Evolutionary conservation across 2,113 vertebrate species (phyloP), one percentile per base, ranked within the genome.

Genomic region (Oceanites oceanicus): DNA sequence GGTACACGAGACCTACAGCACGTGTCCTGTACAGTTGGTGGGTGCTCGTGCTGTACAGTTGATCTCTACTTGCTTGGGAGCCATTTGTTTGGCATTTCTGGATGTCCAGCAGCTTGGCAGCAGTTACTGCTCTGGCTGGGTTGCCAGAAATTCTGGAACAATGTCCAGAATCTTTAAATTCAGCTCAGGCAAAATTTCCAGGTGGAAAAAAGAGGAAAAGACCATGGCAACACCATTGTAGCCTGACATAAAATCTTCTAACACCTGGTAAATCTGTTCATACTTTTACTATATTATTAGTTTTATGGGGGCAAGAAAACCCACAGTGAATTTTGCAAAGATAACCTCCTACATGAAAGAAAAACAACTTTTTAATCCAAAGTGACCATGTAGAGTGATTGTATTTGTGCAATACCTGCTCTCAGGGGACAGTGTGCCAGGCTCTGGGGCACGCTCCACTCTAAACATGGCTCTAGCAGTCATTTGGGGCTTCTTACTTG

Each of bases 81-180:
- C 36, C 18, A 9, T 56, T 71, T 82, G 27, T 66, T 63, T 88
- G 84, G 63, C 73, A 36, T 86, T 91, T 87, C 65, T 81, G 26
- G 65, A 34, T 52, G 47, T 17, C 50, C 61, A 13, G 78, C 72
- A 55, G 72, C 49, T 85, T 94, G 72, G 68, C 49, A 77, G 63
- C 11, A 30, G 30, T 30, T 87, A 36, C 49, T 74, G 34, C 45
- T 71, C 12, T 42, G 38, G 36, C 67, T 47, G 36, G 6, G 2
- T n/a, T 83, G 47, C 56, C 76, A 91, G 80, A 91, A 95, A 50
- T 59, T 55, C 68, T 70, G 49, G 67, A 77, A 59, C n/a, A 23
- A 40, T 13, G 14, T 53, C 32, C 71, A 66, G 74, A 56, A 30
- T 38, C 40, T 81, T 96, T 85, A 53, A 9, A 49, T 94, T 92